Evolutionary conservation across 2,888 invertebrate genomes (phyloP).

Genomic region (Metalampra italica): DNA sequence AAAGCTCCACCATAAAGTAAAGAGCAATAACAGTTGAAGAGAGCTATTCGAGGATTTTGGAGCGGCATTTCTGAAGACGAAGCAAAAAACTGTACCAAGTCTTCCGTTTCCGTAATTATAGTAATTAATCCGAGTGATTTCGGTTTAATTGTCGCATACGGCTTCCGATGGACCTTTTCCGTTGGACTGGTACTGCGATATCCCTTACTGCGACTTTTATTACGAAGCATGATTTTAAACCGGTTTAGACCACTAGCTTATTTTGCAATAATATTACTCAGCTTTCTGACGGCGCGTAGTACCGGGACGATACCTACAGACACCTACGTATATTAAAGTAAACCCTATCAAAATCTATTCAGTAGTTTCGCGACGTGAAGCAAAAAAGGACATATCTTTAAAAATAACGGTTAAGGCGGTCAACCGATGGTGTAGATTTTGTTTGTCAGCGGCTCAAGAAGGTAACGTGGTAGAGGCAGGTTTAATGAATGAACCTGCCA

Average conservation of each 20-base stretch:
- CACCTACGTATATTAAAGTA: too few relatives aligned
- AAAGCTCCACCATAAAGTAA: too few relatives aligned
- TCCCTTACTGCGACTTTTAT: background rate
- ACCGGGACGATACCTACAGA: too few relatives aligned
- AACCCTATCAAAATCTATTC: too few relatives aligned
- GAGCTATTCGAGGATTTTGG: slow-evolving; percentile 23
- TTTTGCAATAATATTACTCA: too few relatives aligned
- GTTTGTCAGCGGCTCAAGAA: background rate
- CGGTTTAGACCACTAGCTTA: background rate
- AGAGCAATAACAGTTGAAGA: too few relatives aligned
- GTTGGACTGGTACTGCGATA: slow-evolving; percentile 20
- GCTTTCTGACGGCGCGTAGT: too few relatives aligned
- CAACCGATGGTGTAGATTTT: background rate
- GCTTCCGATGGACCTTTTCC: slow-evolving; percentile 58
- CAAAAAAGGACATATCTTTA: too few relatives aligned
- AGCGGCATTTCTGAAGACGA: slow-evolving; percentile 44
- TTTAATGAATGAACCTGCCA: slow-evolving; percentile 12
- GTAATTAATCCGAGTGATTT: slow-evolving; percentile 69
- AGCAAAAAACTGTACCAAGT: slow-evolving; percentile 43
- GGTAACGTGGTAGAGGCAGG: background rate
- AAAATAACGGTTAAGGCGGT: too few relatives aligned
- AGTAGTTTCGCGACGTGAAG: too few relatives aligned
- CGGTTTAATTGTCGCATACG: slow-evolving; percentile 60
- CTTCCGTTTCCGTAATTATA: slow-evolving; percentile 75
- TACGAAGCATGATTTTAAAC: background rate